Base-by-base conservation (phyloP, 2,888 invertebrate genomes). In the Leptura quadrifasciata region DNA sequence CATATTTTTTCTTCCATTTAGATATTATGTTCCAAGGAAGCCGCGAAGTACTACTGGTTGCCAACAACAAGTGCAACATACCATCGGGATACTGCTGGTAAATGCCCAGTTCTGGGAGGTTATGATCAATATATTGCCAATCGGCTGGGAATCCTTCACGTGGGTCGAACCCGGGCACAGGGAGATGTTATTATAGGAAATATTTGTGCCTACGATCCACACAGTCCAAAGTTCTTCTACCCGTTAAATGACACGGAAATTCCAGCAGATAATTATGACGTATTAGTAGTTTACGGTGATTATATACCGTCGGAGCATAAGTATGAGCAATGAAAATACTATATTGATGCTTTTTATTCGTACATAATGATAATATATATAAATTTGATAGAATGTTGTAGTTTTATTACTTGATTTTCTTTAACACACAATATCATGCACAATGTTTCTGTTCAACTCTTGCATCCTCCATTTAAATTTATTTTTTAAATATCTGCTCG, bases 1-100 rank as follows among this genome's bases (percentile, higher is more conserved):
- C 27, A 31, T 31, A 31, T 31, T 39, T 61, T 71, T 39, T 6
- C 27, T 31, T 31, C 27, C 27, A 31, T 5, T 5, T 31, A 72
- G 72, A 72, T 72, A 10, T 52, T 72, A 4, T 72, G 72, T 27
- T 5, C 72, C 31, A 31, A 31, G 9, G 52, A 52, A 18, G n/a
- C n/a, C 4, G 8, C 52, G 17, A 64, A 63, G 12, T 72, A 61
- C 20, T 52, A 54, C 24, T 72, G 72, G 72, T 15, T 72, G 12
- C 27, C 21, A 12, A 64, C 64, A 10, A 72, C 55, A 63, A 12
- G 10, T n/a, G 17, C 39, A 8, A 17, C 18, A 2, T 61, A 61
- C 17, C 5, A 4, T n/a, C 10, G 4, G 17, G 52, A 71, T 27
- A 61, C 61, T 12, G 24, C 27, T 21, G 21, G 21, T n/a, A 61